Evolutionary conservation across 2,888 invertebrate genomes (phyloP).

Genomic region (Ptilodon capucinus): DNA sequence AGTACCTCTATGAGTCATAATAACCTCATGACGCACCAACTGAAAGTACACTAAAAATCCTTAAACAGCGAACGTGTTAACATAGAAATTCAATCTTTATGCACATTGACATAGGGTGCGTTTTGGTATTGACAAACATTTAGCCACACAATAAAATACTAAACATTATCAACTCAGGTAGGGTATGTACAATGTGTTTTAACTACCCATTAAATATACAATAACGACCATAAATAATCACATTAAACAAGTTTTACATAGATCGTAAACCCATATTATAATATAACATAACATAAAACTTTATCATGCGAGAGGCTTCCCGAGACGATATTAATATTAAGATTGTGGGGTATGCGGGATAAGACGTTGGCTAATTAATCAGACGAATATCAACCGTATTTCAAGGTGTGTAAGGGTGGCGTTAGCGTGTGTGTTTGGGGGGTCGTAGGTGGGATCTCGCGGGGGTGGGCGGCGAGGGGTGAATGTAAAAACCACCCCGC

Average conservation of each 20-base stretch:
- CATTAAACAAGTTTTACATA: constrained; percentile 19
- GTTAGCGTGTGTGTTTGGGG: constrained; percentile 26
- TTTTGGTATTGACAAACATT: too few relatives aligned
- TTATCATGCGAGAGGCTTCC: constrained; percentile 55
- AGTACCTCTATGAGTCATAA: too few relatives aligned
- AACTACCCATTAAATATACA: neutral
- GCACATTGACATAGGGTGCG: too few relatives aligned
- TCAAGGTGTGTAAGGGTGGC: neutral
- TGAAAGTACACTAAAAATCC: too few relatives aligned
- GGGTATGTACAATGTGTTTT: neutral
- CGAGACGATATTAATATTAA: constrained; percentile 65
- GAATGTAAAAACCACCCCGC: constrained; percentile 81
- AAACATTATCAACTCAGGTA: too few relatives aligned
- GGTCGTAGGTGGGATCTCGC: constrained; percentile 33
- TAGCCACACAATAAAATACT: too few relatives aligned
- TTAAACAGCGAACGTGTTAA: too few relatives aligned
- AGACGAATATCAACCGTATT: constrained; percentile 24
- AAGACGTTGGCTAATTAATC: constrained; percentile 20
- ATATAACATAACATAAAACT: constrained; percentile 50
- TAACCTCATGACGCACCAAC: too few relatives aligned
- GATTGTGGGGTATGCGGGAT: constrained; percentile 27
- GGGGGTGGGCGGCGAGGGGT: constrained; percentile 69
- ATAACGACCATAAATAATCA: neutral
- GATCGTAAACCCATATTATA: constrained; percentile 31
- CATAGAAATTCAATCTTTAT: too few relatives aligned